phyloP scores from a whole-genome alignment of 2,888 invertebrate species.

The Spisula subtruncata region DNA sequence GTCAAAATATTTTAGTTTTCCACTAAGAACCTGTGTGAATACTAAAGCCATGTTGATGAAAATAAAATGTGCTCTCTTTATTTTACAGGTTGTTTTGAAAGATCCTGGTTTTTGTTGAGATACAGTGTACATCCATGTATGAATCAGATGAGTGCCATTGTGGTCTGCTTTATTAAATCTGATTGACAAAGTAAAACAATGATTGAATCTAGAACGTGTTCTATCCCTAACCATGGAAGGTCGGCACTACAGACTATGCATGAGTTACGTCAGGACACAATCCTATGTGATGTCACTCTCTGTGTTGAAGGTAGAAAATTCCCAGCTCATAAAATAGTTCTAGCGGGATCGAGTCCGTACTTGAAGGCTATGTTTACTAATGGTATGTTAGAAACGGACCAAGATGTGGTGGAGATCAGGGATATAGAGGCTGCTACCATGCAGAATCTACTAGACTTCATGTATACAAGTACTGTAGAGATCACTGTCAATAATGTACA shows the following conservation, averaged over 20 bases:
- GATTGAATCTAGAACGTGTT: conserved; percentile 85
- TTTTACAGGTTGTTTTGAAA: background rate
- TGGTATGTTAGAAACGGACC: conserved; percentile 85
- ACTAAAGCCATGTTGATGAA: too few species aligned
- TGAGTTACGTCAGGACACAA: conserved; percentile 81
- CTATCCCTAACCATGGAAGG: conserved; percentile 83
- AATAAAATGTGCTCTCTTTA: background rate
- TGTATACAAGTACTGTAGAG: conserved; percentile 85
- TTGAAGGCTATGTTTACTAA: conserved; percentile 87
- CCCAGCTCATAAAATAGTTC: conserved; percentile 85
- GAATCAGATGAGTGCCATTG: too few species aligned
- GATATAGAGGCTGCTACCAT: conserved; percentile 85
- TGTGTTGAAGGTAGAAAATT: conserved; percentile 83
- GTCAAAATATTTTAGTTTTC: too few species aligned
- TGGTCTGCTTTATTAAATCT: background rate
- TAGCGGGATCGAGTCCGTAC: conserved; percentile 86
- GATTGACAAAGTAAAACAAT: conserved; percentile 63
- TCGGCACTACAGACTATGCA: conserved; percentile 85
- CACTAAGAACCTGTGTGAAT: too few species aligned
- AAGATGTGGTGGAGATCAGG: conserved; percentile 82
- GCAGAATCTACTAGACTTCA: conserved; percentile 85
- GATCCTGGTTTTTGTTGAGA: background rate
- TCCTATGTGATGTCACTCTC: conserved; percentile 85
- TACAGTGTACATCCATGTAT: background rate
- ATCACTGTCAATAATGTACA: conserved; percentile 86